Evolutionary conservation across 2,888 invertebrate species (phyloP).

Genomic region (Andrena marginata): DNA sequence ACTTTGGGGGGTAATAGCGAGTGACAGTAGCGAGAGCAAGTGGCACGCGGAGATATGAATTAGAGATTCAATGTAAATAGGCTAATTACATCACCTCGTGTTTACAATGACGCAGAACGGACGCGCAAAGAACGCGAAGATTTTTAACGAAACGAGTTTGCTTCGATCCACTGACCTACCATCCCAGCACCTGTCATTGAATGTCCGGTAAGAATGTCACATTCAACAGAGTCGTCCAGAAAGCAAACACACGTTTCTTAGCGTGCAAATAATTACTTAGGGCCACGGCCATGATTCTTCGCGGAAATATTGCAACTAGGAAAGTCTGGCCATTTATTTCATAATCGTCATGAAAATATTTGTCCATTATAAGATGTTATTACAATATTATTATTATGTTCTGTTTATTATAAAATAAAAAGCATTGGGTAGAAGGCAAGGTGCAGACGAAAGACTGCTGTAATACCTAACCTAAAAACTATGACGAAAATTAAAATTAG

Average conservation of each 20-base stretch:
- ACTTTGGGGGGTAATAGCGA: background rate
- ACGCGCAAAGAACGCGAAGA: background rate
- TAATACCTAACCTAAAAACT: too few species aligned
- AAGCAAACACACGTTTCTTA: conserved; percentile 42
- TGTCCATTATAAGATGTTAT: background rate
- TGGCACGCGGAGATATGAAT: conserved; percentile 2
- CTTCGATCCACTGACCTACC: conserved; percentile 28
- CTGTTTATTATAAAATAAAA: too few species aligned
- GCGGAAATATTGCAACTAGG: conserved; percentile 43
- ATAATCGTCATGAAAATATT: background rate
- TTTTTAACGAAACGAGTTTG: conserved; percentile 14
- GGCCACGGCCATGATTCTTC: conserved; percentile 47
- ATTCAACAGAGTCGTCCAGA: conserved; percentile 17
- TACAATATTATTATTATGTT: too few species aligned
- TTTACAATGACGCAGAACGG: background rate
- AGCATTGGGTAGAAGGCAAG: too few species aligned
- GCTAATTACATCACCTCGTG: conserved; percentile 5
- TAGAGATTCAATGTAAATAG: conserved; percentile 3
- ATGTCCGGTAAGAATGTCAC: conserved; percentile 37
- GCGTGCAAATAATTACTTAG: conserved; percentile 58
- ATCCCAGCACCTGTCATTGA: conserved; percentile 12
- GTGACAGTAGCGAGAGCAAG: background rate
- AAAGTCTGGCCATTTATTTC: conserved; percentile 13
- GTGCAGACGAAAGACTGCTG: too few species aligned
- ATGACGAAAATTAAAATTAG: too few species aligned